phyloP scores from a whole-genome alignment of 2,888 invertebrate genomes.

The Heliothis peltigera region DNA sequence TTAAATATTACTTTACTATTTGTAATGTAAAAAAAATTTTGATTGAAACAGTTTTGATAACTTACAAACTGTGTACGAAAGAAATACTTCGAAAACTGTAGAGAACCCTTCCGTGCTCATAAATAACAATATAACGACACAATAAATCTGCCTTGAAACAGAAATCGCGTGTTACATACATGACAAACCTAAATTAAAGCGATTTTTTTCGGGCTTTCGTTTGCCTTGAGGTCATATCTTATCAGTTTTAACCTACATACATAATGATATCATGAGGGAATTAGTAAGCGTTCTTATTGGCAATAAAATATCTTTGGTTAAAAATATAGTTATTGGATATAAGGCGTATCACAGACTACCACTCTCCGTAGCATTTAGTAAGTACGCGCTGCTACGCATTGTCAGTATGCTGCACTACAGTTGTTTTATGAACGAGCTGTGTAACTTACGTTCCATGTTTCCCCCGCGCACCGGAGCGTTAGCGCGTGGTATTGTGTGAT shows the following conservation, averaged over 20 bases:
- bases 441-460: too few relatives aligned
- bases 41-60: conserved; percentile 49
- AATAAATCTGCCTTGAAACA: conserved; percentile 56
- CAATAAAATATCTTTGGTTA: conserved; percentile 50
- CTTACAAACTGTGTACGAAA: conserved; percentile 43
- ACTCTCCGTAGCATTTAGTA: too few relatives aligned
- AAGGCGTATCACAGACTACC: too few relatives aligned
- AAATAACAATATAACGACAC: conserved; percentile 61
- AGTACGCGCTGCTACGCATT: too few relatives aligned
- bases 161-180: conserved; percentile 64
- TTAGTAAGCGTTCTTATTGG: conserved; percentile 40
- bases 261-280: conserved; percentile 42
- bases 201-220: conserved; percentile 48
- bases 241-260: conserved; percentile 56
- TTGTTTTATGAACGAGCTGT: too few relatives aligned
- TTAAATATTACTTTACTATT: conserved; percentile 24
- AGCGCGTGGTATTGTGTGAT: too few relatives aligned
- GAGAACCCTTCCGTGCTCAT: conserved; percentile 57
- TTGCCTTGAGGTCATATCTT: conserved; percentile 57
- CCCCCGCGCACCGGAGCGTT: too few relatives aligned
- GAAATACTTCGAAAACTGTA: conserved; percentile 54
- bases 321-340: conserved; percentile 27
- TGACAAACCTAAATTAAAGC: conserved; percentile 59
- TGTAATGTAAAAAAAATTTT: conserved; percentile 46
- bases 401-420: too few relatives aligned